phyloP scores from a whole-genome alignment of 2,113 vertebrate genomes.

The Centrocercus urophasianus region DNA sequence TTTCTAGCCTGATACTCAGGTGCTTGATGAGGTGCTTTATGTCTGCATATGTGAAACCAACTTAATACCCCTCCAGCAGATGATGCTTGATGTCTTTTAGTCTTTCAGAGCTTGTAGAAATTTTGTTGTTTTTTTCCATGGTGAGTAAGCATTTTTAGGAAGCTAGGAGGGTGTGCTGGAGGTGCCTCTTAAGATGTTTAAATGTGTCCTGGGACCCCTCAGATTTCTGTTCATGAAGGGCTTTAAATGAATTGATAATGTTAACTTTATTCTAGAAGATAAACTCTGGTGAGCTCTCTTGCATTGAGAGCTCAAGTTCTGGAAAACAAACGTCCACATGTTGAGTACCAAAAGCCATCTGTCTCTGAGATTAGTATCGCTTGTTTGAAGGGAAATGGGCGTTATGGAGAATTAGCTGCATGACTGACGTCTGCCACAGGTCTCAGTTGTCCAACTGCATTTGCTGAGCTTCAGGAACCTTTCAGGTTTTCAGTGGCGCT shows the following conservation, averaged over 20 bases:
- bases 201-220: not conserved
- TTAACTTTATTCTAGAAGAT: not conserved
- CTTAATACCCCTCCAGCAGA: not conserved
- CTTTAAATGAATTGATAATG: not conserved
- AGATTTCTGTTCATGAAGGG: not conserved
- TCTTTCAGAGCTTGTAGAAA: too few species aligned
- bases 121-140: not conserved
- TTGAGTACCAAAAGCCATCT: not conserved
- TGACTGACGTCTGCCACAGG: not conserved
- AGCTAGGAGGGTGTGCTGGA: not conserved
- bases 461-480: not conserved
- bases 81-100: not conserved
- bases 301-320: rapidly evolving
- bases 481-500: not conserved
- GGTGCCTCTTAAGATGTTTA: not conserved
- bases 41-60: not conserved
- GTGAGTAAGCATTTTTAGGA: not conserved
- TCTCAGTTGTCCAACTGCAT: not conserved
- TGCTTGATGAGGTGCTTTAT: not conserved
- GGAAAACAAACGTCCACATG: not conserved
- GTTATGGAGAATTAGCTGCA: not conserved
- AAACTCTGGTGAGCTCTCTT: not conserved
- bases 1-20: not conserved
- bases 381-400: not conserved
- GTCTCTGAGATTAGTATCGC: not conserved